Base-by-base conservation (phyloP, 2,888 invertebrate species). In the Neoscelio sp. region DNA sequence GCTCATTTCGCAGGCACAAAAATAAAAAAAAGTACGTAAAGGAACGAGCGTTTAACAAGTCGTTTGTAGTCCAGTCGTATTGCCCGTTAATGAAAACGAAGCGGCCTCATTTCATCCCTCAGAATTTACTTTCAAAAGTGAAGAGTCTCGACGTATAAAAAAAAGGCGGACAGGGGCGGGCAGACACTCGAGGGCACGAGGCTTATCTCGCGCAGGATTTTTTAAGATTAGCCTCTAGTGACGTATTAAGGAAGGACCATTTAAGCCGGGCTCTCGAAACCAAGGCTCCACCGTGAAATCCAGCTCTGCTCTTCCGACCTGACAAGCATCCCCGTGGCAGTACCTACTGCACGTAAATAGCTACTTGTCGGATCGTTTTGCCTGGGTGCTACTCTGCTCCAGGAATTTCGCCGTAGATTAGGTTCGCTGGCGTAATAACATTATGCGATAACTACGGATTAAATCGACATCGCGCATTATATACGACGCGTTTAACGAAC, bases 311-410 rank as follows among this genome's bases (percentile, higher is more conserved):
- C 52, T 40, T 54, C 28, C 40, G 33, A 30, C 62, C 52, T 52
- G 54, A 56, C 75, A 46, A 73, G 46, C 70, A 20, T 54, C 13
- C 65, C 60, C 74, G 83, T 82, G 83, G 80, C 71, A 70, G 80
- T 82, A 83, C 52, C 75, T 80, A 76, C 81, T 82, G 85, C 88
- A 88, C 89, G 85, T 89, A 89, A 90, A 90, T 90, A 88, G 89
- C 89, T 90, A 90, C 89, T 90, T 90, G 88, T 89, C 89, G 89
- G 89, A 87, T 89, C 87, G 85, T 90, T 90, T 84, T 58, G 79
- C 62, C 64, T 18, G 35, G 60, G 50, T 50, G 78, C 68, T 46
- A 48, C 62, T 23, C 62, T 28, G 70, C 65, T 67, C 20, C 50
- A 64, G 56, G 64, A 81, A 81, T 79, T 78, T 56, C 38, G 60